Evolutionary conservation across 2,797 vertebrate species (phyloP).

Genomic region (Apodemus agrarius): DNA sequence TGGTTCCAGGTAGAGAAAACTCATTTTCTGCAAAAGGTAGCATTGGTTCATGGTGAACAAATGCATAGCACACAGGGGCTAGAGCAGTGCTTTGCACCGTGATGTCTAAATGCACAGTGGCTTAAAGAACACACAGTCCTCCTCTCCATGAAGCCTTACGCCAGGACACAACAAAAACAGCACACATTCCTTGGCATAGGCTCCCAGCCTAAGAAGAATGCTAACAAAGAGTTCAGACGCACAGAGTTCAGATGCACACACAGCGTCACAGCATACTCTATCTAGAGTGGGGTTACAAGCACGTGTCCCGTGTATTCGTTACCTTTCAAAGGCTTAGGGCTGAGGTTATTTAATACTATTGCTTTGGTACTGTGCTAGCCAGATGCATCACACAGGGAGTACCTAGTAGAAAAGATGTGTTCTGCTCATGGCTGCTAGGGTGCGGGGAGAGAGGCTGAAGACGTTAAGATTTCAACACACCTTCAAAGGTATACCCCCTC

Average conservation of each 20-base stretch:
- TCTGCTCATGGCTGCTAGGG: neutral
- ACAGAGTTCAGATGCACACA: neutral
- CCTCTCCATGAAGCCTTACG: neutral
- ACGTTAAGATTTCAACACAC: neutral
- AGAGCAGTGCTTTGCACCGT: neutral
- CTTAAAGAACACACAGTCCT: neutral
- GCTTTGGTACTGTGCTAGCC: neutral
- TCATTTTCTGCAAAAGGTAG: neutral
- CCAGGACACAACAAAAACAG: neutral
- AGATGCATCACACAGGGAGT: neutral
- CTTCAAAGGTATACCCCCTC: neutral
- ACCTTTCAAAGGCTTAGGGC: neutral
- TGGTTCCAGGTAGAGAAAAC: neutral
- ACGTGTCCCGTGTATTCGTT: neutral
- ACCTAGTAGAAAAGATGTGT: no score
- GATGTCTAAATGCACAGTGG: neutral
- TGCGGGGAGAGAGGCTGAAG: neutral
- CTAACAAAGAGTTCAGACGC: neutral
- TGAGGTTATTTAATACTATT: neutral
- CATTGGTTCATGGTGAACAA: neutral
- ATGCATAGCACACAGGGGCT: neutral
- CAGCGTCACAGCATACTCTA: neutral
- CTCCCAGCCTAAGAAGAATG: neutral
- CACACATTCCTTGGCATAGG: neutral
- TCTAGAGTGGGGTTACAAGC: constrained; percentile 22